Conservation (phyloP, 1,140 invertebrate genomes). For the Agrilus planipennis region DNA sequence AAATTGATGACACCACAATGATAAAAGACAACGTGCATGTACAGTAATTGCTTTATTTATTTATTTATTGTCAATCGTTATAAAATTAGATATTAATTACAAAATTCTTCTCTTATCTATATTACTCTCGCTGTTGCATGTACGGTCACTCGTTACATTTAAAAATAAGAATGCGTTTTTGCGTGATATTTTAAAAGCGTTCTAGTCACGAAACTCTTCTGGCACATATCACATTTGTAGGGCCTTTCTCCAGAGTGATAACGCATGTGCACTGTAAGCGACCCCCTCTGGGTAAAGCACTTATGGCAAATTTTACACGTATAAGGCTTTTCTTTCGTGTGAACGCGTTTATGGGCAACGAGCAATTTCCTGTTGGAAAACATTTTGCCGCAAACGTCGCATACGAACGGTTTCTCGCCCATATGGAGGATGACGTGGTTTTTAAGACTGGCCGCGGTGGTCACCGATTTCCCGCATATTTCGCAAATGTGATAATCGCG, state of each 20-base stretch:
- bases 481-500: constrained; percentile 29
- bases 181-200: constrained; percentile 3
- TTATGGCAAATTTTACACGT: constrained; percentile 59
- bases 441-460: constrained; percentile 44
- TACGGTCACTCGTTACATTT: too few species aligned
- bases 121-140: too few species aligned
- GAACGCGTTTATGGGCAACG: constrained; percentile 57
- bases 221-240: constrained; percentile 49
- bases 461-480: constrained; percentile 44
- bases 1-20: too few species aligned
- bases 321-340: constrained; percentile 58
- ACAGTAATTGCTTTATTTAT: too few species aligned
- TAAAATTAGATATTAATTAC: too few species aligned
- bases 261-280: constrained; percentile 48
- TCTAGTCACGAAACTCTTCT: constrained; percentile 47
- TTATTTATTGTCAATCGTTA: too few species aligned
- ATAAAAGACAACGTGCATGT: too few species aligned
- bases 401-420: constrained; percentile 36
- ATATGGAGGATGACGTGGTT: constrained; percentile 51
- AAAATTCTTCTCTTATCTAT: too few species aligned
- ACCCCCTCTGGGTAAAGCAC: constrained; percentile 52
- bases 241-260: constrained; percentile 47
- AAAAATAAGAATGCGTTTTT: too few species aligned
- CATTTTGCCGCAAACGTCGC: constrained; percentile 39
- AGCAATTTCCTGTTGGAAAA: constrained; percentile 56